These are phyloP conservation scores for Malurus cyaneus DNA, from an alignment of 2,113 vertebrate species.

Conservation along the genomic window DNA sequence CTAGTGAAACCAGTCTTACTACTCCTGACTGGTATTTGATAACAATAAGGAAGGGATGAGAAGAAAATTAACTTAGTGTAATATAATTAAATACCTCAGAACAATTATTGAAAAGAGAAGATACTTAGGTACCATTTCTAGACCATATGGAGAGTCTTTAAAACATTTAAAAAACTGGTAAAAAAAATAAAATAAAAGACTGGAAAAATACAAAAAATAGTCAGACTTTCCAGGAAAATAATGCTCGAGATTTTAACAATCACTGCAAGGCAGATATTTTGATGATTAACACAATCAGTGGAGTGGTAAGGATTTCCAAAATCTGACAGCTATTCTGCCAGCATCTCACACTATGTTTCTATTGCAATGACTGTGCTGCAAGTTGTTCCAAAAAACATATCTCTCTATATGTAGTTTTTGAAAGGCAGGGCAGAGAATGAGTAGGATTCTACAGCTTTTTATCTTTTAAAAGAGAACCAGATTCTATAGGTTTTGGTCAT, in stretches of 20 bases:
- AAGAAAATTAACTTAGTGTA: not conserved
- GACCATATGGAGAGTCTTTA: not conserved
- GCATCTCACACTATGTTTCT: not conserved
- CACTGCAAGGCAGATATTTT: not conserved
- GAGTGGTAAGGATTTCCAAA: not conserved
- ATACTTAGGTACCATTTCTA: not conserved
- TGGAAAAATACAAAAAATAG: not conserved
- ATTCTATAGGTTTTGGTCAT: not conserved
- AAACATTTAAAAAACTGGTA: not conserved
- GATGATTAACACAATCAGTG: not conserved
- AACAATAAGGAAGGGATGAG: not conserved
- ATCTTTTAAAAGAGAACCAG: not conserved
- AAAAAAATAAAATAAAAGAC: not conserved
- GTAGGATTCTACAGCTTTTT: not conserved
- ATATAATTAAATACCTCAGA: not conserved
- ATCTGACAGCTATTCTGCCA: not conserved
- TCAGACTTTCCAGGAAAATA: not conserved
- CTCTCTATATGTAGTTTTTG: not conserved
- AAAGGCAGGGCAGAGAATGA: not conserved
- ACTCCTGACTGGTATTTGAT: not conserved
- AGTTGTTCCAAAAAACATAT: not conserved
- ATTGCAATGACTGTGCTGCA: rapidly evolving
- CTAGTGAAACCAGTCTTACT: not conserved
- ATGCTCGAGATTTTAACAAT: not conserved
- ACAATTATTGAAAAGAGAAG: not conserved